Evolutionary conservation across 2,888 invertebrate species (phyloP).

Genomic region (Apotomis turbidana): DNA sequence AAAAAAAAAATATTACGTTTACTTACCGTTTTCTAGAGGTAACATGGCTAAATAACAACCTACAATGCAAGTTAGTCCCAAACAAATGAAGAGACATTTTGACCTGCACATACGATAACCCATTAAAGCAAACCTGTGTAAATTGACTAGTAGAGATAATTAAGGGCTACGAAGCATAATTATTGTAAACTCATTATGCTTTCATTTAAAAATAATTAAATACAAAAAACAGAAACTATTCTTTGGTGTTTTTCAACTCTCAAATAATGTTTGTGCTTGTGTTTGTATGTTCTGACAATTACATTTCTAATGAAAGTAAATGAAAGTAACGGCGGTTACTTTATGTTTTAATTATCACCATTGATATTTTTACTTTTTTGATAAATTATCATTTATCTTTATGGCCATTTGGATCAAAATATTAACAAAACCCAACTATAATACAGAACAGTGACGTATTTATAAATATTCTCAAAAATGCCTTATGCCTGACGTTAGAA

Average conservation of each 20-base stretch:
- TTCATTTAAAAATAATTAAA: slow-evolving; percentile 50
- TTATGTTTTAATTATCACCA: no score
- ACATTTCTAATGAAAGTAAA: no score
- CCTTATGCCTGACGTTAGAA: background rate
- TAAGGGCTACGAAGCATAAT: slow-evolving; percentile 33
- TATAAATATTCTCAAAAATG: background rate
- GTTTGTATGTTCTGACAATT: background rate
- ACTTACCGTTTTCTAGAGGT: slow-evolving; percentile 71
- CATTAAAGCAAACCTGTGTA: slow-evolving; percentile 67
- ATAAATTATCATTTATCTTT: no score
- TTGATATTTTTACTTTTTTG: no score
- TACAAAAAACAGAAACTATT: background rate
- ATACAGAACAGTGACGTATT: no score
- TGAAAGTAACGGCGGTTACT: no score
- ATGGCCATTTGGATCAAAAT: no score
- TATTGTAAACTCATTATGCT: slow-evolving; percentile 38
- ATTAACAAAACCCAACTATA: no score
- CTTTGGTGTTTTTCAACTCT: slow-evolving; percentile 22
- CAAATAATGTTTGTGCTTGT: background rate
- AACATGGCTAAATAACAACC: slow-evolving; percentile 77
- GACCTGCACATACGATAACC: slow-evolving; percentile 68
- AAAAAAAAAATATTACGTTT: no score
- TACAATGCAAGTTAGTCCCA: slow-evolving; percentile 73
- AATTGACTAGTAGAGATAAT: slow-evolving; percentile 54
- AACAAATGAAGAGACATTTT: slow-evolving; percentile 72